Evolutionary conservation across 2,888 invertebrate genomes (phyloP).

Genomic region (Aleiodes leptofemur): DNA sequence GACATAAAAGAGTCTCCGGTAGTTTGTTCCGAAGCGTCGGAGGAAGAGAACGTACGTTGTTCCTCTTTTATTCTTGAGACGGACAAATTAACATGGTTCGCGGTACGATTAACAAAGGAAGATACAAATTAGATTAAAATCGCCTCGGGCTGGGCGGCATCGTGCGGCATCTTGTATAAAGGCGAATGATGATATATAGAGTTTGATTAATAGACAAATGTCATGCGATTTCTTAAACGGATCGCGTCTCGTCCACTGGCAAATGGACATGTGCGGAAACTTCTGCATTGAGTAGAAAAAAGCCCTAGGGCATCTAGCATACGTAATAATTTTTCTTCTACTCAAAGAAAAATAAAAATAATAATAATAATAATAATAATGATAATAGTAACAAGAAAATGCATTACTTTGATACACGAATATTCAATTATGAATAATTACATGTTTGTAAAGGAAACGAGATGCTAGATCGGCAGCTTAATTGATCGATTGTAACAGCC

Average conservation of each 20-base stretch:
- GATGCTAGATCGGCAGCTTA: slow-evolving; percentile 72
- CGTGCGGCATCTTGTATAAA: slow-evolving; percentile 59
- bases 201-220: slow-evolving; percentile 74
- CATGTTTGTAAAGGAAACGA: slow-evolving; percentile 69
- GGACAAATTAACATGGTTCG: slow-evolving; percentile 71
- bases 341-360: slow-evolving; percentile 39
- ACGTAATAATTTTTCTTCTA: slow-evolving; percentile 19
- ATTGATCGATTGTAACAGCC: slow-evolving; percentile 69
- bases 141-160: slow-evolving; percentile 73
- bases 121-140: slow-evolving; percentile 76
- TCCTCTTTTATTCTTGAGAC: slow-evolving; percentile 49
- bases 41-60: slow-evolving; percentile 21
- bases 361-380: slow-evolving; percentile 31
- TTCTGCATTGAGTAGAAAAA: slow-evolving; percentile 24
- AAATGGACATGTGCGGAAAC: slow-evolving; percentile 52
- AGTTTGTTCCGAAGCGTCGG: slow-evolving; percentile 41
- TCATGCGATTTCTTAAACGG: slow-evolving; percentile 73
- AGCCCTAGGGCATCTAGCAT: not conserved
- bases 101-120: slow-evolving; percentile 73
- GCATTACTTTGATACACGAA: slow-evolving; percentile 59
- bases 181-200: slow-evolving; percentile 71
- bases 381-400: slow-evolving; percentile 31
- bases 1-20: slow-evolving; percentile 35
- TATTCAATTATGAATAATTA: slow-evolving; percentile 73
- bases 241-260: slow-evolving; percentile 58